Base-by-base conservation (phyloP, 2,888 invertebrate species). In the Epinotia nisella region DNA sequence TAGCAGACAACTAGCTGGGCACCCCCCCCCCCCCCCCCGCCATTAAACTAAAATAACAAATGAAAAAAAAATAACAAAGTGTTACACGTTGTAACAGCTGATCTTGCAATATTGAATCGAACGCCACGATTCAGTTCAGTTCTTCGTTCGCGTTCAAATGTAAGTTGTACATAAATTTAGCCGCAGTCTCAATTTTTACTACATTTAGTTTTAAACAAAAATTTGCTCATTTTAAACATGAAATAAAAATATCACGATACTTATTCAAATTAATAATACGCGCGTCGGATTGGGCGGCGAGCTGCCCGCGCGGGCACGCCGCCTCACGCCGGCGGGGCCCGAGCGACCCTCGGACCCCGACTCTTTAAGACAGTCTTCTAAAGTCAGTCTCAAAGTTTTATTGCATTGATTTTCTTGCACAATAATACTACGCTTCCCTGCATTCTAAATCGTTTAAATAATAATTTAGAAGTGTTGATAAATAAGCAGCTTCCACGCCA, bases 311-410 rank as follows among this genome's bases (percentile, higher is more conserved):
- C 49, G 19, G n/a, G 49, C 15, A n/a, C 76, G 74, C 78, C 75
- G 76, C 35, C 41, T 53, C 53, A 15, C 64, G 51, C 65, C 41
- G 29, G 21, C 61, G 66, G 41, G 55, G 53, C 58, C 17, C 10
- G 35, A 60, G 56, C 24, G 39, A 3, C 41, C 10, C 41, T n/a
- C 11, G 65, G 19, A 17, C 39, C 49, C 61, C 73, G 64, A 24
- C 80, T 88, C 89, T 90, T 90, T 87, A 89, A 92, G 92, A 93
- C 92, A 93, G 93, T 93, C 93, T 93, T 93, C 90, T 91, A 82
- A 92, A 92, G 92, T 93, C 93, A 93, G 93, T 92, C 93, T 93
- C 85, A 91, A 92, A 92, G 87, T 89, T 90, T 87, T 92, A 92
- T 93, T 93, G 93, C 92, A 91, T 91, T 91, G 90, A 89, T 89